Evolutionary conservation across 2,113 vertebrate genomes (phyloP).

Genomic region (Raja brachyura): DNA sequence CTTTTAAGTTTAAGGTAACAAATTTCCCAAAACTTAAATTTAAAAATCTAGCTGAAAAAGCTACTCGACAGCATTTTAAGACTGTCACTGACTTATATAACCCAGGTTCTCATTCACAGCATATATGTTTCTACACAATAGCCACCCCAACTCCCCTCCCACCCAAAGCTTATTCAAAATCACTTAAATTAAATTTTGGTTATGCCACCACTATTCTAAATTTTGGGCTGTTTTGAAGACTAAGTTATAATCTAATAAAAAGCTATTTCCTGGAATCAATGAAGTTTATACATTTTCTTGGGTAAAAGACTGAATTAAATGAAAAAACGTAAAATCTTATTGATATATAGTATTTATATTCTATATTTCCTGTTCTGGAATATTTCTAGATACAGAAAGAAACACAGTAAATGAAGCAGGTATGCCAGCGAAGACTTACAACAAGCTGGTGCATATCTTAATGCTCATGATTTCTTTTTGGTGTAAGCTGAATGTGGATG

Average conservation of each 20-base stretch:
- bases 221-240: neutral
- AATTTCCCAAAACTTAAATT: neutral
- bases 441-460: conserved; percentile 11
- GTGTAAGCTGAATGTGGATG: neutral
- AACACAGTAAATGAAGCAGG: neutral
- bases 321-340: neutral
- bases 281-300: neutral
- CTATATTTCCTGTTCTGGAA: neutral
- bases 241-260: neutral
- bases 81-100: neutral
- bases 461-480: neutral
- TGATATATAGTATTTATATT: neutral
- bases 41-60: neutral
- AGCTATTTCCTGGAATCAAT: neutral
- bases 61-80: neutral
- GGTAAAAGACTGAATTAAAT: neutral
- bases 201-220: neutral
- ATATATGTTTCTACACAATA: neutral
- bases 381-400: neutral
- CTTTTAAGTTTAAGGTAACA: neutral
- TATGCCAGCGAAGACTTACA: neutral
- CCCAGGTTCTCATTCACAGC: neutral
- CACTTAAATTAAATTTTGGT: neutral
- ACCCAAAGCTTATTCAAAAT: neutral
- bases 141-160: neutral